phyloP scores from a whole-genome alignment of 1,140 invertebrate species.

The Homalodisca vitripennis region DNA sequence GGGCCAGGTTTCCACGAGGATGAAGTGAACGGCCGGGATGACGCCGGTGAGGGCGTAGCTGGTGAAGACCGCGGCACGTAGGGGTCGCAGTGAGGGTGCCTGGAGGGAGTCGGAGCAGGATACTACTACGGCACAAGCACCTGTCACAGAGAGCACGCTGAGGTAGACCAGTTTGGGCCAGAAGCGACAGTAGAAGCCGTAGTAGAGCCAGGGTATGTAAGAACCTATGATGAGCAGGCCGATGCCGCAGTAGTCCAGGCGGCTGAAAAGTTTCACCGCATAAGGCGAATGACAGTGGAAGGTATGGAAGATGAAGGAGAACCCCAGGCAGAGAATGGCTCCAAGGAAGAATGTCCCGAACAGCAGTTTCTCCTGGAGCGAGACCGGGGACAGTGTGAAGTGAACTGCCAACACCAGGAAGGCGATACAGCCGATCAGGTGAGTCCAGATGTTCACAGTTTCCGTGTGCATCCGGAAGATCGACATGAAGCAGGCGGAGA shows the following conservation, averaged over 20 bases:
- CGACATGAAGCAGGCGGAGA: constrained; percentile 93
- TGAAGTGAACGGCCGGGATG: neutral
- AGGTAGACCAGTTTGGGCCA: constrained; percentile 45
- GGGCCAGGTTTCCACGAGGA: neutral
- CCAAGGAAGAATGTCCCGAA: constrained; percentile 92
- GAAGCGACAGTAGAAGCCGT: constrained; percentile 97
- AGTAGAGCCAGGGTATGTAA: constrained; percentile 98
- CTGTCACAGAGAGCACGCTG: neutral
- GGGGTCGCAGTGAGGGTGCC: neutral
- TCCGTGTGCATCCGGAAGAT: constrained; percentile 92
- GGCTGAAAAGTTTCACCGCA: constrained; percentile 79
- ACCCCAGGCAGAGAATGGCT: constrained; percentile 95
- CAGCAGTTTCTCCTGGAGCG: constrained; percentile 83
- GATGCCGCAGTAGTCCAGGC: constrained; percentile 97
- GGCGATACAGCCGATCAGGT: constrained; percentile 76
- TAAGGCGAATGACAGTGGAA: constrained; percentile 96
- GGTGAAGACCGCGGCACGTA: neutral
- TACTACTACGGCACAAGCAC: neutral
- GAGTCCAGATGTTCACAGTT: constrained; percentile 99
- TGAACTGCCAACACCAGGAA: constrained; percentile 79
- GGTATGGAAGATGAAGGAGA: constrained; percentile 97
- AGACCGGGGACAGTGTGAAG: constrained; percentile 74
- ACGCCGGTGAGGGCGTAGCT: neutral
- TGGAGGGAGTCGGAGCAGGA: neutral
- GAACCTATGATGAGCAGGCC: constrained; percentile 97